A percentile compares a stretch with the other conserved stretches of the same genome.
phyloP scores from a whole-genome alignment of 2,797 vertebrate genomes.

The Clarias platycephalus region DNA sequence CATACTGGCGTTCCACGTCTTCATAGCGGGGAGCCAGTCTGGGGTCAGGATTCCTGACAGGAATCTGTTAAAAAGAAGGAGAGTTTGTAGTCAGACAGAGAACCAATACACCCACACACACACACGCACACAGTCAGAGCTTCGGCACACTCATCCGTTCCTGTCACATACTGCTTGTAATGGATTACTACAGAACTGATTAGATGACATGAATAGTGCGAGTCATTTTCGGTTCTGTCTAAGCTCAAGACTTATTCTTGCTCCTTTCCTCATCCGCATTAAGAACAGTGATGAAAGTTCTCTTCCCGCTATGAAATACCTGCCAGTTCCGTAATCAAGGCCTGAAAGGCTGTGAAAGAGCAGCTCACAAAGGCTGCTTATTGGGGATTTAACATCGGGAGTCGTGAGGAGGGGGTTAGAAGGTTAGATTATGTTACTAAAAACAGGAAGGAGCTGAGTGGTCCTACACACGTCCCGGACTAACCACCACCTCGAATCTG shows the following conservation, averaged over 20 bases:
- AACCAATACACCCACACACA: constrained; percentile 27
- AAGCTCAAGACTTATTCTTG: constrained; percentile 74
- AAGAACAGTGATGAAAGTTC: constrained; percentile 42
- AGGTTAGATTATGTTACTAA: constrained; percentile 53
- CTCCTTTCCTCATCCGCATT: constrained; percentile 77
- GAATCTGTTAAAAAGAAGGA: constrained; percentile 70
- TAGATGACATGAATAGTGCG: constrained; percentile 29
- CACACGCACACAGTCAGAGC: background rate
- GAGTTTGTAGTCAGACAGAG: constrained; percentile 33
- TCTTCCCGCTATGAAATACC: constrained; percentile 48
- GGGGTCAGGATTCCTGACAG: constrained; percentile 77
- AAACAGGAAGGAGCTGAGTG: constrained; percentile 54
- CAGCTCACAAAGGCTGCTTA: constrained; percentile 56
- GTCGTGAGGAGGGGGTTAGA: constrained; percentile 38
- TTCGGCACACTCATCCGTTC: constrained; percentile 15
- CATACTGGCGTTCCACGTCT: constrained; percentile 81
- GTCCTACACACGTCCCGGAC: constrained; percentile 27
- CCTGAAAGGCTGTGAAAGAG: constrained; percentile 72
- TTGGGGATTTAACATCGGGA: constrained; percentile 53
- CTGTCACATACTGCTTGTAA: constrained; percentile 21
- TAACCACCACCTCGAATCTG: constrained; percentile 32
- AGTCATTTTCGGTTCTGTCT: constrained; percentile 28
- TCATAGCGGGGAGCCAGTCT: constrained; percentile 74
- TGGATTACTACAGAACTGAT: constrained; percentile 36
- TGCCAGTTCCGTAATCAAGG: constrained; percentile 70